These are phyloP conservation scores for Danaus chrysippus DNA, from an alignment of 2,888 invertebrate genomes.

Conservation along the genomic window DNA sequence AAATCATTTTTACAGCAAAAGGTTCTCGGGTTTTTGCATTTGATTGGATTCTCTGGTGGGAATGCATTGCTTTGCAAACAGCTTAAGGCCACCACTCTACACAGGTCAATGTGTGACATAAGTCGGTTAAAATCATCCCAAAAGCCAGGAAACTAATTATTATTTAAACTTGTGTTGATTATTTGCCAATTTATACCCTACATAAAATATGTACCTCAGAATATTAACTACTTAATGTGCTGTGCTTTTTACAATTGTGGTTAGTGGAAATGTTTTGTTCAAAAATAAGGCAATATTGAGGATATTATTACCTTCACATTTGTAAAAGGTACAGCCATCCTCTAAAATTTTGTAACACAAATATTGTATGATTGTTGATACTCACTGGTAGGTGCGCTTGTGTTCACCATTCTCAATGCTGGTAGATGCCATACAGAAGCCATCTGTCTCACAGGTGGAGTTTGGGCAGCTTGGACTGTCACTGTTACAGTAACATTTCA, in stretches of 20 bases:
- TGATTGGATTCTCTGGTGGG: conserved; percentile 73
- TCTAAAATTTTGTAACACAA: conserved; percentile 17
- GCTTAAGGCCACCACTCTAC: conserved; percentile 76
- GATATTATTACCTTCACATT: conserved; percentile 11
- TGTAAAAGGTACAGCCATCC: conserved; percentile 24
- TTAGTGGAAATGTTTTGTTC: not conserved
- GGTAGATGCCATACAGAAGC: conserved; percentile 91
- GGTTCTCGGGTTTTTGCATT: conserved; percentile 60
- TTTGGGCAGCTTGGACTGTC: conserved; percentile 87
- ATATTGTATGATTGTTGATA: conserved; percentile 30
- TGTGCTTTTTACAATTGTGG: conserved; percentile 33
- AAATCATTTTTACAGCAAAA: conserved; percentile 70
- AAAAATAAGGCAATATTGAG: not conserved
- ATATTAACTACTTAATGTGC: conserved; percentile 20
- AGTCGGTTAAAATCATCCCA: conserved; percentile 51
- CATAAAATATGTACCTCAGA: conserved; percentile 35
- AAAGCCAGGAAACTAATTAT: conserved; percentile 32
- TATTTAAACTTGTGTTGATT: conserved; percentile 56
- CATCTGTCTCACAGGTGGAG: conserved; percentile 92
- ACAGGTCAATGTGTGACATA: conserved; percentile 61
- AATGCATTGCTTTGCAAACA: conserved; percentile 77
- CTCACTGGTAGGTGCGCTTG: conserved; percentile 89
- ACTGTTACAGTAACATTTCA: conserved; percentile 93
- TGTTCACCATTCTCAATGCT: conserved; percentile 80
- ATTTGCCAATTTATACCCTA: conserved; percentile 53